Percentiles rank a stretch among this genome's conserved stretches.
Evolutionary conservation across 2,888 invertebrate species (phyloP).

Genomic region (Brenthis daphne): DNA sequence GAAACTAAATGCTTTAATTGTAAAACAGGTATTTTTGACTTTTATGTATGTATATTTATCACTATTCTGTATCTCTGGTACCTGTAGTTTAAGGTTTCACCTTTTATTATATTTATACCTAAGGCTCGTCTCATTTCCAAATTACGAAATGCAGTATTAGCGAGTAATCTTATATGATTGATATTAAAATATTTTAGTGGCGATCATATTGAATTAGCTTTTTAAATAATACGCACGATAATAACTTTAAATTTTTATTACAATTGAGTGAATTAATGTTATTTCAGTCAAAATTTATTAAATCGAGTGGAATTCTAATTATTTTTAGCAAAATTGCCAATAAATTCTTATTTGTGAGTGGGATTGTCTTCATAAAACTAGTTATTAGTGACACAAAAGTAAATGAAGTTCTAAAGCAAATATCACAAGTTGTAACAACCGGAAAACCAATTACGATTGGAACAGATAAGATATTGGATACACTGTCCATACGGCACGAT

Average conservation of each 20-base stretch:
- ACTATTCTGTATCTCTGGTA: slow-evolving; percentile 58
- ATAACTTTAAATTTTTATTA: slow-evolving; percentile 14
- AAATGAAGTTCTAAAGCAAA: slow-evolving; percentile 26
- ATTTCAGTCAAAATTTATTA: no score
- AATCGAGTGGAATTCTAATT: no score
- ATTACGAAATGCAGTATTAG: slow-evolving; percentile 15
- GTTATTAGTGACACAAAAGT: slow-evolving; percentile 1
- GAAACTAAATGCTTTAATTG: slow-evolving; percentile 78
- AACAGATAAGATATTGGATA: slow-evolving; percentile 37
- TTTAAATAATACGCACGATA: not conserved
- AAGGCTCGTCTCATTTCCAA: slow-evolving; percentile 16
- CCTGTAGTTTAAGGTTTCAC: slow-evolving; percentile 58
- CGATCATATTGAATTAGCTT: slow-evolving; percentile 11
- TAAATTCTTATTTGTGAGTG: not conserved
- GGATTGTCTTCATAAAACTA: not conserved
- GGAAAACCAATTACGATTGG: slow-evolving; percentile 37
- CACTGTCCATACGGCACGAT: slow-evolving; percentile 26
- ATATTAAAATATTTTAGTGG: not conserved
- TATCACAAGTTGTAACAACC: slow-evolving; percentile 17
- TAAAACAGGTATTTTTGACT: slow-evolving; percentile 80
- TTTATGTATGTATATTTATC: slow-evolving; percentile 65
- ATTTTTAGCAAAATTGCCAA: not conserved
- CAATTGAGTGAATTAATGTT: not conserved
- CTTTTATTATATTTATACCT: slow-evolving; percentile 35
- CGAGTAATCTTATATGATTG: slow-evolving; percentile 8